Evolutionary conservation across 2,113 vertebrate species (phyloP).

Genomic region (Lepus americanus): DNA sequence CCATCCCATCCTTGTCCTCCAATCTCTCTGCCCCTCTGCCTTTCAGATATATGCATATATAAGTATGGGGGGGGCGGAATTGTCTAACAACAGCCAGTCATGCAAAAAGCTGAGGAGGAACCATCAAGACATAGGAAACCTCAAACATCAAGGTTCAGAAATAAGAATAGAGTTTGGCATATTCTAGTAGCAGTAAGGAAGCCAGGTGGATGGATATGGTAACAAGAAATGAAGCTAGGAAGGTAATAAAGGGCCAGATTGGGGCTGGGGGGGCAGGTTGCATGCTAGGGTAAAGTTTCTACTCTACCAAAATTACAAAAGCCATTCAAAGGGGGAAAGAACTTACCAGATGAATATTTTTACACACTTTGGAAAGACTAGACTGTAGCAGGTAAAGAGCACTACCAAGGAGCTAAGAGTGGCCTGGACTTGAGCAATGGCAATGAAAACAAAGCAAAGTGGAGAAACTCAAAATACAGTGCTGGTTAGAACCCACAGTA

Average conservation of each 20-base stretch:
- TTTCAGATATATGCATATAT: too few relatives aligned
- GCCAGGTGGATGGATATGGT: not conserved
- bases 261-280: not conserved
- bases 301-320: conserved; percentile 11
- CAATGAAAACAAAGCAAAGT: not conserved
- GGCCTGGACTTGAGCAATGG: not conserved
- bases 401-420: not conserved
- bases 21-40: too few relatives aligned
- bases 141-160: not conserved
- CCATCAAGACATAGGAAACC: not conserved
- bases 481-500: not conserved
- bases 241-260: not conserved
- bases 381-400: not conserved
- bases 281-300: not conserved
- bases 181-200: conserved; percentile 39
- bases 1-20: too few relatives aligned
- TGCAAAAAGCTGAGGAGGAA: not conserved
- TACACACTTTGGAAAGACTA: conserved; percentile 9
- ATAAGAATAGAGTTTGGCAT: not conserved
- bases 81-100: not conserved
- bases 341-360: not conserved
- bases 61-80: too few relatives aligned
- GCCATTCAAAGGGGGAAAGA: not conserved
- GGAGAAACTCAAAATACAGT: not conserved
- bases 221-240: not conserved